A percentile compares a stretch with the other conserved stretches of the same genome.
These are phyloP conservation scores for Catharus fuscescens DNA, from an alignment of 2,113 vertebrate genomes.

Conservation along the genomic window DNA sequence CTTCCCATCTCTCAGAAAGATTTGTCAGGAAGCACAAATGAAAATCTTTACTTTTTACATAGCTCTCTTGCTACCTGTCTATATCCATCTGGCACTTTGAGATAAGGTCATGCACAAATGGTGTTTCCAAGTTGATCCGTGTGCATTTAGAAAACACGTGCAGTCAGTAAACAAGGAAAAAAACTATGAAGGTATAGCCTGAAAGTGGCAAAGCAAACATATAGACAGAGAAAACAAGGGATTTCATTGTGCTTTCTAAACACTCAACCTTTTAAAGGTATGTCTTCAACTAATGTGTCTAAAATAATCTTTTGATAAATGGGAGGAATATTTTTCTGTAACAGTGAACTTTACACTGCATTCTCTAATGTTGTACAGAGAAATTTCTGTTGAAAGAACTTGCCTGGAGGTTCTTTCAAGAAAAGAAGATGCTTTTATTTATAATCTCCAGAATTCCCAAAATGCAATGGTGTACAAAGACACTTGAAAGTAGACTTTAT, in stretches of 20 bases:
- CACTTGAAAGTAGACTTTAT: constrained; percentile 30
- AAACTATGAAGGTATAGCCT: not conserved
- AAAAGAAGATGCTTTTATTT: constrained; percentile 46
- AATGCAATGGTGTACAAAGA: constrained; percentile 19
- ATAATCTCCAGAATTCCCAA: constrained; percentile 22
- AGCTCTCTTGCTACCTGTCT: not conserved
- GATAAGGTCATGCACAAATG: not conserved
- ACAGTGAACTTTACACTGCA: not conserved
- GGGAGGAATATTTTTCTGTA: not conserved
- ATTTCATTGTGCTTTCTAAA: not conserved
- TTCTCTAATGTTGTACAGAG: constrained; percentile 1
- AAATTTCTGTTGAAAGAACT: constrained; percentile 34
- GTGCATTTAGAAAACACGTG: not conserved
- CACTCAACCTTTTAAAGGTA: not conserved
- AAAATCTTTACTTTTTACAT: not conserved
- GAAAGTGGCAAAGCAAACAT: not conserved
- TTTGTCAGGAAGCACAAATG: not conserved
- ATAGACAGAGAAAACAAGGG: not conserved
- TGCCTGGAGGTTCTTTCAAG: not conserved
- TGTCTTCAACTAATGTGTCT: not conserved
- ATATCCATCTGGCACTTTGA: not conserved
- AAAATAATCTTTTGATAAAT: constrained; percentile 1
- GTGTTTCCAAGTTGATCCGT: not conserved
- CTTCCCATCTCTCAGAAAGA: not conserved
- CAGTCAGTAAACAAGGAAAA: not conserved